phyloP scores from a whole-genome alignment of 1,140 invertebrate species.

The Contarinia nasturtii region DNA sequence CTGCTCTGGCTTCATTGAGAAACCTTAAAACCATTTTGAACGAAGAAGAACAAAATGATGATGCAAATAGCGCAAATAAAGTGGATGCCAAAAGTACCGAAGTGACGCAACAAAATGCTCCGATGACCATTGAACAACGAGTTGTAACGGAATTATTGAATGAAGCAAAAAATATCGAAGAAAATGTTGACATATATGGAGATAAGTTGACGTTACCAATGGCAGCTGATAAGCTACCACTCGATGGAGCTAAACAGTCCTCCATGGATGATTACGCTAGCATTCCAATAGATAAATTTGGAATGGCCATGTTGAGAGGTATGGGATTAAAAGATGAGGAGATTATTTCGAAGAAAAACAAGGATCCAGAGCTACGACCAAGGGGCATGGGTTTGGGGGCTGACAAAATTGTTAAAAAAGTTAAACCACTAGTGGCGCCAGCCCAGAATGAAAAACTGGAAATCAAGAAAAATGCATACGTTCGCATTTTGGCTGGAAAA shows the following conservation, averaged over 20 bases:
- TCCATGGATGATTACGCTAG: constrained; percentile 77
- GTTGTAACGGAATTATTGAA: constrained; percentile 26
- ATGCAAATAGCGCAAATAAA: constrained; percentile 13
- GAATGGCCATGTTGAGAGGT: constrained; percentile 76
- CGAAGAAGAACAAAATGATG: constrained; percentile 15
- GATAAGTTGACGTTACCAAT: constrained; percentile 30
- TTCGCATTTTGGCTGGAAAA: constrained; percentile 51
- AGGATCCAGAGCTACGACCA: constrained; percentile 35
- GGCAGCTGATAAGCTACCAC: constrained; percentile 24
- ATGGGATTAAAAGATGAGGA: constrained; percentile 68
- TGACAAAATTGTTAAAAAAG: constrained; percentile 38
- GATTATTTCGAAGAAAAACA: constrained; percentile 43
- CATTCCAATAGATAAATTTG: constrained; percentile 74
- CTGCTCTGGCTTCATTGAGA: constrained; percentile 24
- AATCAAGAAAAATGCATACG: constrained; percentile 43
- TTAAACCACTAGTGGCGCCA: constrained; percentile 19
- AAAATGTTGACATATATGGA: constrained; percentile 20
- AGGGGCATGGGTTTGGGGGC: constrained; percentile 86
- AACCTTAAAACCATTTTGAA: constrained; percentile 14
- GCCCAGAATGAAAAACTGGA: constrained; percentile 37
- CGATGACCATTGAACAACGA: constrained; percentile 27
- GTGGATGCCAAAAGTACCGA: not conserved
- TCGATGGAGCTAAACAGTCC: constrained; percentile 41
- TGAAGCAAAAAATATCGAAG: constrained; percentile 11
- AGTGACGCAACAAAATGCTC: not conserved